These are phyloP conservation scores for Ferrisia virgata DNA, from an alignment of 2,888 invertebrate species.

Conservation along the genomic window DNA sequence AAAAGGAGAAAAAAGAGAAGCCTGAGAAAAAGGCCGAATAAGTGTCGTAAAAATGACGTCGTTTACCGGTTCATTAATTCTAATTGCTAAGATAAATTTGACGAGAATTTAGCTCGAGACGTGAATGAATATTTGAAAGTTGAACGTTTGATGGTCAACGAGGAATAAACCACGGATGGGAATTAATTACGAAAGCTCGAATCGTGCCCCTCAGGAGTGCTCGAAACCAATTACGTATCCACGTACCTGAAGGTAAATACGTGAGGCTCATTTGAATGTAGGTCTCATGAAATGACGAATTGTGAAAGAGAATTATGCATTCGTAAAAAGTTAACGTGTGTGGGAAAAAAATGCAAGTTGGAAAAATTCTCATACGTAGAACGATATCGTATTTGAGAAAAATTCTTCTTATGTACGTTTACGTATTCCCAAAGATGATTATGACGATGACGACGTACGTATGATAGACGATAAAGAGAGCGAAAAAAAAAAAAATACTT, in stretches of 20 bases:
- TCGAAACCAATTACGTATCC: not conserved
- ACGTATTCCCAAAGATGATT: no score
- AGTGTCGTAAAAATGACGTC: not conserved
- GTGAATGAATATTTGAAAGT: no score
- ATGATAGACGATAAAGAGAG: no score
- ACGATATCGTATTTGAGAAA: no score
- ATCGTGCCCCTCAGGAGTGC: not conserved
- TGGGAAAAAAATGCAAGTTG: no score
- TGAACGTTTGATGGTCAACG: not conserved
- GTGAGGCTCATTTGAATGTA: not conserved
- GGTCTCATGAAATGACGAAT: not conserved
- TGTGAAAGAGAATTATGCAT: not conserved
- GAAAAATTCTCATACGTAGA: no score
- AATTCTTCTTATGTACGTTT: no score
- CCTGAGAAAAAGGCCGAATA: not conserved
- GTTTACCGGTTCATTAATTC: not conserved
- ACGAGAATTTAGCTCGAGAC: not conserved
- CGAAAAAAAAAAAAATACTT: not conserved
- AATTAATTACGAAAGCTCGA: not conserved
- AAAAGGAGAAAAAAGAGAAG: not conserved
- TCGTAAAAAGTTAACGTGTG: no score
- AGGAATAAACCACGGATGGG: not conserved
- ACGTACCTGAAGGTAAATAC: not conserved
- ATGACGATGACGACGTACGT: not conserved
- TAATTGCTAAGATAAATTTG: not conserved